These are phyloP conservation scores for Poecile atricapillus DNA, from an alignment of 2,113 vertebrate species.

Conservation along the genomic window DNA sequence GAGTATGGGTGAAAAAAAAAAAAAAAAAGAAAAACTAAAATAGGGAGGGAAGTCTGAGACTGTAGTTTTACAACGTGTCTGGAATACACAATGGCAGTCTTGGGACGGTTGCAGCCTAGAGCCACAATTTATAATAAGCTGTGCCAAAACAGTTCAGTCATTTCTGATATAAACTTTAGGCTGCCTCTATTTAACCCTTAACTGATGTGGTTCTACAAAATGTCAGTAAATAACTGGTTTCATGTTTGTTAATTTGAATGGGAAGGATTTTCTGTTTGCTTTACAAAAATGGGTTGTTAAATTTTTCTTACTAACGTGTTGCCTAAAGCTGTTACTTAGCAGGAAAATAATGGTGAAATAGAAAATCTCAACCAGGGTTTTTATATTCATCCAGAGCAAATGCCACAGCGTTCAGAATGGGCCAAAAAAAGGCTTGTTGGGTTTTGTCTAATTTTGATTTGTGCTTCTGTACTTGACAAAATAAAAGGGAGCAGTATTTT, in stretches of 20 bases:
- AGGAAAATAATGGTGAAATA: not conserved
- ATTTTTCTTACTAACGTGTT: not conserved
- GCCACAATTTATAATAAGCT: slow-evolving; percentile 36
- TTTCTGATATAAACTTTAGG: slow-evolving; percentile 10
- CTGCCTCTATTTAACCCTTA: slow-evolving; percentile 7
- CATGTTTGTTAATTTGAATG: not conserved
- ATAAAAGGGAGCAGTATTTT: not conserved
- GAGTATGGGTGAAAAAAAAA: not conserved
- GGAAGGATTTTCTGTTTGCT: not conserved
- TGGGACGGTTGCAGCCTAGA: slow-evolving; percentile 44
- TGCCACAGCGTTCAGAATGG: not conserved
- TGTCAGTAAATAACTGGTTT: not conserved
- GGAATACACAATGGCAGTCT: slow-evolving; percentile 43
- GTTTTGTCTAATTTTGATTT: not conserved
- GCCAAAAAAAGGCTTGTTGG: not conserved
- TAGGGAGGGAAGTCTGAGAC: slow-evolving; percentile 6
- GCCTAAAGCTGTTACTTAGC: not conserved
- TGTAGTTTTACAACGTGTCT: slow-evolving; percentile 14
- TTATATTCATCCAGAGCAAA: not conserved
- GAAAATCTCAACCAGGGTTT: not conserved
- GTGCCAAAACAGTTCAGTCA: not conserved
- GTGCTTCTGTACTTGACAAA: not conserved
- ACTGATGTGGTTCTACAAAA: not conserved
- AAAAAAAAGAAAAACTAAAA: not conserved
- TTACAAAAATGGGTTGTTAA: not conserved